Base-by-base conservation (phyloP, 2,888 invertebrate genomes). In the Chloromyia formosa region DNA sequence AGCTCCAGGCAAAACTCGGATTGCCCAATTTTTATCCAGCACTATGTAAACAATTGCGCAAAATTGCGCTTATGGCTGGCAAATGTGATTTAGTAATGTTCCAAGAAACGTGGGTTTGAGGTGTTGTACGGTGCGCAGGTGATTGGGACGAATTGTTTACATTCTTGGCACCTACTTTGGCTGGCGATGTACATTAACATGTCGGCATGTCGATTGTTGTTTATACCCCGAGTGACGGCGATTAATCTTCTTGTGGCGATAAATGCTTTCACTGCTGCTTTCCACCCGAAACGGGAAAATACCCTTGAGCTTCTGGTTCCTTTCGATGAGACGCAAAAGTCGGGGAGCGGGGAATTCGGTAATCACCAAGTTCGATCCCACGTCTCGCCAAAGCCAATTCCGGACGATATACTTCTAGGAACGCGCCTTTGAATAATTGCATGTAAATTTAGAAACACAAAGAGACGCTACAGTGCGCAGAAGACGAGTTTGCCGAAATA, bases 131-230 rank as follows among this genome's bases (percentile, higher is more conserved):
- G 18, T 45, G 5, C 45, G 22, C 23, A 10, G 23, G n/a, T 18
- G 20, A 12, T 22, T 20, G 18, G 18, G n/a, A n/a, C 45, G 66
- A 53, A 54, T 54, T 69, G 69, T 69, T 69, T 69, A 54, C 35
- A 35, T 53, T 35, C 35, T 54, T 69, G 53, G 54, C 69, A 66
- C 10, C 27, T 35, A 35, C 27, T 35, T n/a, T 20, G 18, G 7
- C 62, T 18, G 66, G 20, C 58, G 56, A 58, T 71, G 58, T 71
- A 40, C 71, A 20, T 58, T 58, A 58, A 35, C 10, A 16, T n/a
- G 66, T 35, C 66, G 45, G 49, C 18, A 23, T 40, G 18, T 18
- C 58, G 40, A 40, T 22, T 45, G 20, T 71, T 71, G 71, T 71
- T 71, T 71, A 58, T 20, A 54, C 5, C 27, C 20, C 4, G 40